A percentile compares a stretch with the other conserved stretches of the same genome.
Conservation (phyloP, 2,888 invertebrate species). For the Epinotia nisella region DNA sequence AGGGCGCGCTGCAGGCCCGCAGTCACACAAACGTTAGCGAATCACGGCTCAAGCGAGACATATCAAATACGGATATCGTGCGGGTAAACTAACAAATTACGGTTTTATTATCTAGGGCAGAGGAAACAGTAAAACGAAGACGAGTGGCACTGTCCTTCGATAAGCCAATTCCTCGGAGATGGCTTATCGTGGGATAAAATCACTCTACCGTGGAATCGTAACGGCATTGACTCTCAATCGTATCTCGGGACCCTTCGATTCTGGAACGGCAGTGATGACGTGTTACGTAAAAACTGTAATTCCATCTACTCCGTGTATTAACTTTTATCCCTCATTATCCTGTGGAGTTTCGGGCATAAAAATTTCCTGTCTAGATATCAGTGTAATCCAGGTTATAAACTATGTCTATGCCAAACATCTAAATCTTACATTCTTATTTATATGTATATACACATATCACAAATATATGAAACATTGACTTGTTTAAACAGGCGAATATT, state of each 20-base stretch:
- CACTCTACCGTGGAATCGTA: conserved; percentile 71
- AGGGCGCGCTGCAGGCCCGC: conserved; percentile 46
- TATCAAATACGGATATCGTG: conserved; percentile 47
- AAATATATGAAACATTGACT: no score
- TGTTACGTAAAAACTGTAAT: conserved; percentile 30
- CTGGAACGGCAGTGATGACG: conserved; percentile 55
- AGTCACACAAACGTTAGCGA: conserved; percentile 50
- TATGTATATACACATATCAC: no score
- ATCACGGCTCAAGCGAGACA: conserved; percentile 52
- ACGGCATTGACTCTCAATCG: conserved; percentile 73
- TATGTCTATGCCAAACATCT: background rate
- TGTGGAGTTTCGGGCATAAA: no score
- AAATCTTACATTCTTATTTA: background rate
- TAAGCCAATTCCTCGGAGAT: conserved; percentile 67
- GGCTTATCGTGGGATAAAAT: conserved; percentile 67
- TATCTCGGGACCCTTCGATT: conserved; percentile 58
- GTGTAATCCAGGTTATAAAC: no score
- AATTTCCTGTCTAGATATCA: no score
- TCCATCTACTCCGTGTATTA: background rate
- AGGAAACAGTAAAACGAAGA: conserved; percentile 61
- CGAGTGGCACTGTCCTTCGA: conserved; percentile 59
- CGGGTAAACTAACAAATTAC: conserved; percentile 34
- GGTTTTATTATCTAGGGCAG: conserved; percentile 46
- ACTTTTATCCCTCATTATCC: no score
- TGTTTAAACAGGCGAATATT: no score